phyloP scores from a whole-genome alignment of 1,140 invertebrate genomes.

The Metaphire vulgaris region DNA sequence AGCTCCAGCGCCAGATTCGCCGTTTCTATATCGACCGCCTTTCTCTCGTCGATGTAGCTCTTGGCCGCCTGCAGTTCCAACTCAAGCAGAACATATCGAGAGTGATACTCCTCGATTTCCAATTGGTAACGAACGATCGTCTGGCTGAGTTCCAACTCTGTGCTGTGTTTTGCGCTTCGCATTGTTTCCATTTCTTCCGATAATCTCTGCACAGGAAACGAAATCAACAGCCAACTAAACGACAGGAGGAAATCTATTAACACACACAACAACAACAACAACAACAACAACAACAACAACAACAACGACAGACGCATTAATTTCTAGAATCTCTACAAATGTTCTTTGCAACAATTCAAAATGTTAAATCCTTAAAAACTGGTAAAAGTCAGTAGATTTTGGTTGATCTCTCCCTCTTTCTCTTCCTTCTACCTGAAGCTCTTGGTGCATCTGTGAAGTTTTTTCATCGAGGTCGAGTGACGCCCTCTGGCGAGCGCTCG shows the following conservation, averaged over 20 bases:
- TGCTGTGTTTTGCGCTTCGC: neutral
- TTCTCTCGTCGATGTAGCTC: constrained; percentile 4
- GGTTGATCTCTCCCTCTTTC: too few species aligned
- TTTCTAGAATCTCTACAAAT: too few species aligned
- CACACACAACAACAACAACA: too few species aligned
- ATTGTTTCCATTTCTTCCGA: constrained; percentile 1
- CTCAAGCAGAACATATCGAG: neutral
- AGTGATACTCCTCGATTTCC: constrained; percentile 1
- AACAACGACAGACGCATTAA: too few species aligned
- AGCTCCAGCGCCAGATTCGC: constrained; percentile 46
- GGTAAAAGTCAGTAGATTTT: too few species aligned
- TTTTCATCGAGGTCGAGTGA: constrained; percentile 23
- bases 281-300: too few species aligned
- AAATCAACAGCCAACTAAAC: too few species aligned
- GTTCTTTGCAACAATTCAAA: too few species aligned
- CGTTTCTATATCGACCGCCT: constrained; percentile 32
- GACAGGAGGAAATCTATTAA: too few species aligned
- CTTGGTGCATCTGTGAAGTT: constrained; percentile 10
- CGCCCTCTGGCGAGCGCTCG: constrained; percentile 11
- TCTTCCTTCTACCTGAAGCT: constrained; percentile 21
- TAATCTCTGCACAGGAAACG: neutral
- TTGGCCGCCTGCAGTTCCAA: neutral
- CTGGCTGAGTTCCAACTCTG: neutral
- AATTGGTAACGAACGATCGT: neutral
- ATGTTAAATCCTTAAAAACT: too few species aligned